phyloP scores from a whole-genome alignment of 2,113 vertebrate species.

The Zosterops hypoxanthus region DNA sequence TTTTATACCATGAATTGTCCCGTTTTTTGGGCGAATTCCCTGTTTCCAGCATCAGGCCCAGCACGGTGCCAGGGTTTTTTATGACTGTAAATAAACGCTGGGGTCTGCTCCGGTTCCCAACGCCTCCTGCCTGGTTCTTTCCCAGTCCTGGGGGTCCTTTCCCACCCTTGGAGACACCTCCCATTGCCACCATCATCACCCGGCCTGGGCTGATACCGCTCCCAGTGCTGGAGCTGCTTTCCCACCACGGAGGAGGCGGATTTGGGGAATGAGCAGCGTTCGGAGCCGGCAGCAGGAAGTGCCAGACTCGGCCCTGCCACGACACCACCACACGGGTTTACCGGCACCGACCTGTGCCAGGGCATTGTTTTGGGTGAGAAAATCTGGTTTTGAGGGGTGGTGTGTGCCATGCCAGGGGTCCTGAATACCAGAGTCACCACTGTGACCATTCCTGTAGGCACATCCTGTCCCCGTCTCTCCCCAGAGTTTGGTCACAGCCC shows the following conservation, averaged over 20 bases:
- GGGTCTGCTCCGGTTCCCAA: background rate
- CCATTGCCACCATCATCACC: background rate
- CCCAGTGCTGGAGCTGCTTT: rapidly evolving
- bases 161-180: background rate
- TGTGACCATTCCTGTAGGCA: rapidly evolving
- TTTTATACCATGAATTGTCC: slow-evolving; percentile 53
- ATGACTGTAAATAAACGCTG: slow-evolving; percentile 76
- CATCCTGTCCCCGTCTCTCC: background rate
- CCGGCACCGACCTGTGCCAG: rapidly evolving
- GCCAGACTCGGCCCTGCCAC: rapidly evolving
- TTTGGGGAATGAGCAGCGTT: rapidly evolving
- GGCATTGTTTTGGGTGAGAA: background rate
- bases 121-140: background rate
- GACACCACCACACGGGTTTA: rapidly evolving
- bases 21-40: background rate
- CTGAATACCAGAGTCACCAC: rapidly evolving
- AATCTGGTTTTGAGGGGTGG: background rate
- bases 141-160: rapidly evolving
- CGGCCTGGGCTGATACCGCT: rapidly evolving
- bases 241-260: rapidly evolving
- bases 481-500: rapidly evolving
- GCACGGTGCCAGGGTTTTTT: slow-evolving; percentile 16
- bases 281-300: rapidly evolving
- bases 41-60: rapidly evolving
- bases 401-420: rapidly evolving